Conservation (phyloP, 1,140 invertebrate species). For the Scaptomyza montana region DNA sequence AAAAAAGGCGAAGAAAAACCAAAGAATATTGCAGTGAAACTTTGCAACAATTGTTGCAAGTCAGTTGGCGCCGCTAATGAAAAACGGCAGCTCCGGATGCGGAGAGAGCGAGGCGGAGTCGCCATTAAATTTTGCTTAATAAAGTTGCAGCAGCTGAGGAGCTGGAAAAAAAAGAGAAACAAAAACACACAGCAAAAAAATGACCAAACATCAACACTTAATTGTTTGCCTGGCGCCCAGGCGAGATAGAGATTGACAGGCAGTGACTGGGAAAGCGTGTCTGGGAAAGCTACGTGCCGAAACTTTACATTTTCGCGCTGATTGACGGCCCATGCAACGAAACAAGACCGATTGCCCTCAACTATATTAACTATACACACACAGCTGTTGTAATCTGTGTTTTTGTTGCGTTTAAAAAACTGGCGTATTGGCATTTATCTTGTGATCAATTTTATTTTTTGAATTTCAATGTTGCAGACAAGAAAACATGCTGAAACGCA, state of each 20-base stretch:
- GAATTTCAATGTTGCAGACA: too few relatives aligned
- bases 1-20: conserved; percentile 23
- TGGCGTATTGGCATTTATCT: conserved; percentile 8
- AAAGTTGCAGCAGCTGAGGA: conserved; percentile 74
- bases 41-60: conserved; percentile 80
- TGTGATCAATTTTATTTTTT: conserved; percentile 1
- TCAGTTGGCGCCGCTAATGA: conserved; percentile 77
- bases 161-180: conserved; percentile 11
- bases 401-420: not conserved
- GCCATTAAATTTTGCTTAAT: conserved; percentile 82
- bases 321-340: conserved; percentile 33
- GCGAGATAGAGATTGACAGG: conserved; percentile 33
- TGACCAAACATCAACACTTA: conserved; percentile 78
- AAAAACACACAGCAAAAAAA: conserved; percentile 51
- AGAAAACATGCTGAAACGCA: too few relatives aligned
- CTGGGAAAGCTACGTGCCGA: conserved; percentile 37
- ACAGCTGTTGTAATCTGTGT: conserved; percentile 22
- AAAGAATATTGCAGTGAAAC: conserved; percentile 71
- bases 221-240: conserved; percentile 58
- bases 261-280: conserved; percentile 38
- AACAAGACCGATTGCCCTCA: conserved; percentile 4
- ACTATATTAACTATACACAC: conserved; percentile 1
- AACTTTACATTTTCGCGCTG: conserved; percentile 43
- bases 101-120: not conserved
- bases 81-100: conserved; percentile 57